Conservation (phyloP, 1,140 invertebrate genomes). For the Diorhabda carinulata region DNA sequence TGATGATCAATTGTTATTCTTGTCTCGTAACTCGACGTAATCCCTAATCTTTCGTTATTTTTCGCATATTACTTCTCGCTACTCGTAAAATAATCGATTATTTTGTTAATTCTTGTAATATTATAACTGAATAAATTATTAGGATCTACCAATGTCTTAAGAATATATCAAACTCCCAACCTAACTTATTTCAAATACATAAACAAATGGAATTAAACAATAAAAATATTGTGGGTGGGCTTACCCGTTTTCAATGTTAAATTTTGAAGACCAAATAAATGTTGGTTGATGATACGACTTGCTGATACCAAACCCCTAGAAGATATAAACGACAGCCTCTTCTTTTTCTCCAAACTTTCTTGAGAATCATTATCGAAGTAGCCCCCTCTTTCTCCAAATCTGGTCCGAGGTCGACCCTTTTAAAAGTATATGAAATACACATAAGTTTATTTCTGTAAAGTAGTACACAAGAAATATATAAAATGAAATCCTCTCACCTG, state of each 20-base stretch:
- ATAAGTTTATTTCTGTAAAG: not conserved
- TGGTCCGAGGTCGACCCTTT: slow-evolving; percentile 43
- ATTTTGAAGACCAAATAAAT: slow-evolving; percentile 64
- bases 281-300: slow-evolving; percentile 70
- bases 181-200: no score
- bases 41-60: no score
- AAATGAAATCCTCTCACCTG: slow-evolving; percentile 47
- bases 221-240: not conserved
- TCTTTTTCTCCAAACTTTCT: slow-evolving; percentile 51
- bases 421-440: not conserved
- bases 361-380: slow-evolving; percentile 50
- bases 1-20: no score
- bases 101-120: no score
- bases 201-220: no score
- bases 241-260: slow-evolving; percentile 52
- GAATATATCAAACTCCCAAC: no score
- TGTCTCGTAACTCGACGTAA: no score
- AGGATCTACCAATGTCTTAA: no score
- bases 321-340: slow-evolving; percentile 58
- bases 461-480: not conserved
- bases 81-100: no score
- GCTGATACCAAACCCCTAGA: slow-evolving; percentile 65
- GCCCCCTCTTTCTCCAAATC: slow-evolving; percentile 42
- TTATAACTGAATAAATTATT: no score
- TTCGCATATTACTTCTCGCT: no score